phyloP scores from a whole-genome alignment of 2,888 invertebrate genomes.

The Pammene fasciana region DNA sequence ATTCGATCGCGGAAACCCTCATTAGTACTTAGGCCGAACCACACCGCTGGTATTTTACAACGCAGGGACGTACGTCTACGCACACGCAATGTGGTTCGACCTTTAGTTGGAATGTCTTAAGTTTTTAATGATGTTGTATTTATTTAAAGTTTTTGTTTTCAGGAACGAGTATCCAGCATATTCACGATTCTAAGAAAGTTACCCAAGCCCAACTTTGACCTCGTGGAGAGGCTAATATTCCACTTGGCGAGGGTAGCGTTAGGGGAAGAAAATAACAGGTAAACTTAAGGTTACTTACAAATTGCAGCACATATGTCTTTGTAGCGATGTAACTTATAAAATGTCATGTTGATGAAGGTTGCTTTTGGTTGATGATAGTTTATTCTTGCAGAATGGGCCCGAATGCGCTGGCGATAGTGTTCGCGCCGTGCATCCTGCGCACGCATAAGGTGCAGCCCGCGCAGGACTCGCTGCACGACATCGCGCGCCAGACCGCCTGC shows the following conservation, averaged over 20 bases:
- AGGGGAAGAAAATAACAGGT: constrained; percentile 91
- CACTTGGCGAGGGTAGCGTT: constrained; percentile 95
- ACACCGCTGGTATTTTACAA: no score
- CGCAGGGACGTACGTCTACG: no score
- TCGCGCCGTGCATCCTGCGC: constrained; percentile 96
- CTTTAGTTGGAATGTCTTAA: no score
- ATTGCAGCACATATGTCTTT: no score
- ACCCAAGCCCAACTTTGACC: constrained; percentile 93
- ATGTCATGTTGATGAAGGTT: no score
- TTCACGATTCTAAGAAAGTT: constrained; percentile 94
- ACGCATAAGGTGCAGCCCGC: constrained; percentile 94
- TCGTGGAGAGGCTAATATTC: constrained; percentile 96
- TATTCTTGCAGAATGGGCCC: constrained; percentile 89
- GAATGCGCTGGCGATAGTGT: constrained; percentile 95
- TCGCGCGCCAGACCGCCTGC: constrained; percentile 93
- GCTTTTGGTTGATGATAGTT: neutral
- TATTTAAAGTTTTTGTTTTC: constrained; percentile 43
- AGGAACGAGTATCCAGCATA: constrained; percentile 92
- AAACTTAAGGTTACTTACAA: constrained; percentile 34
- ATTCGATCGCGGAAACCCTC: no score
- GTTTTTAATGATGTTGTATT: neutral
- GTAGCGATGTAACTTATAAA: no score
- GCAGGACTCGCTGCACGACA: constrained; percentile 95
- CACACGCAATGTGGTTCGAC: no score
- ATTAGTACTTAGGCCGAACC: no score